Evolutionary conservation across 2,888 invertebrate species (phyloP), one percentile per base, ranked within the genome.

Genomic region (Diploptera punctata): DNA sequence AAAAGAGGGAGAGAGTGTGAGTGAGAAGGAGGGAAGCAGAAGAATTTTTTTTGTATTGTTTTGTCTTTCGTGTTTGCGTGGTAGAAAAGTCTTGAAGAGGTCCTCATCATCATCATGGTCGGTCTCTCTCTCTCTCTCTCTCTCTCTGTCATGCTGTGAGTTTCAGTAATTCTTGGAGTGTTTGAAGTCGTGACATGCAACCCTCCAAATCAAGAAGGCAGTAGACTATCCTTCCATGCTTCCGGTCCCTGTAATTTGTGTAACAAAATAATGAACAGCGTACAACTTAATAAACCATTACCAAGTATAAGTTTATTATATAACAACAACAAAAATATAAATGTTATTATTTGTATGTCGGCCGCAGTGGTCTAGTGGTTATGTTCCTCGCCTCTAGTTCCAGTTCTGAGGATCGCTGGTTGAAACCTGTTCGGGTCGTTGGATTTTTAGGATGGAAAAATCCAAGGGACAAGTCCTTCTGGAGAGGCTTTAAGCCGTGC

Each of bases 1-100:
- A 65, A 65, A 65, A 65, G 65, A 33, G 65, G 65, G 47, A 44
- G 47, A 47, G 65, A 65, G n/a, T n/a, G n/a, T n/a, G n/a, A n/a
- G n/a, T n/a, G n/a, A n/a, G n/a, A n/a, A n/a, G 9, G 47, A 29
- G 24, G 3, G 47, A 24, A 26, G 54, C 21, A 24, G 21, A 16
- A 18, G 24, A 33, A 19, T 61, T 61, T 29, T 60, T 60, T 9
- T 61, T 65, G 65, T 65, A 65, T 65, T 65, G 65, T 65, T 47
- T 65, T 5, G 47, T 47, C 47, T 44, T 57, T 26, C 29, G 57
- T 57, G 57, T n/a, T 19, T 57, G 57, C 16, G 47, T 9, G 18
- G 47, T 4, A n/a, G 47, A n/a, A 47, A n/a, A 47, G 18, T 52
- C 10, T 33, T 33, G 7, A 33, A 33, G 33, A 33, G 33, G 24